Evolutionary conservation across 2,113 vertebrate species (phyloP).

Genomic region (Pollimyrus isidori): DNA sequence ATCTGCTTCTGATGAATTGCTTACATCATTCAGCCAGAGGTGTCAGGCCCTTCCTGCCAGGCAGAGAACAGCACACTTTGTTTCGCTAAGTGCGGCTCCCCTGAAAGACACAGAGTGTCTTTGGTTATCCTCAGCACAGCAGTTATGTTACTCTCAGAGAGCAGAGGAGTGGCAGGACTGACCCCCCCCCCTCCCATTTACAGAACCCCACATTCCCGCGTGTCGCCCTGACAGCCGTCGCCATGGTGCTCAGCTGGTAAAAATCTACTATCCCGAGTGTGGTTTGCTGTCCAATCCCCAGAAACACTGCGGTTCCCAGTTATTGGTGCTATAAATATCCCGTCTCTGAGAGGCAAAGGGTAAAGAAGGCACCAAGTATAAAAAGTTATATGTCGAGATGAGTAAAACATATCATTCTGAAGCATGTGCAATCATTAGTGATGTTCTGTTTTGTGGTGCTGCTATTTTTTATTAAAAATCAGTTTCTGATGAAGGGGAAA

Average conservation of each 20-base stretch:
- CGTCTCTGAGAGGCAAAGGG: not conserved
- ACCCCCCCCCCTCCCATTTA: conserved; percentile 21
- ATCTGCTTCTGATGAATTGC: conserved; percentile 12
- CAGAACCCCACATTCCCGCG: not conserved
- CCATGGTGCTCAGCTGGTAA: not conserved
- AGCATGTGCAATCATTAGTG: not conserved
- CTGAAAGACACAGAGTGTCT: not conserved
- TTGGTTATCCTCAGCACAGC: not conserved
- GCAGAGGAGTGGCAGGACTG: not conserved
- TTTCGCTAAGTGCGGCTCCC: not conserved
- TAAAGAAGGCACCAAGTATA: not conserved
- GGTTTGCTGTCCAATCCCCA: not conserved
- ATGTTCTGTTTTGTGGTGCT: not conserved
- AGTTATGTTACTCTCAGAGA: not conserved
- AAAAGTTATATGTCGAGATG: not conserved
- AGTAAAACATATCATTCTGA: not conserved
- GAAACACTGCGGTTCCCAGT: not conserved
- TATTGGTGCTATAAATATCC: not conserved
- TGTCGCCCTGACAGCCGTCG: not conserved
- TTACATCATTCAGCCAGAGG: not conserved
- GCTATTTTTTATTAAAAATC: not conserved
- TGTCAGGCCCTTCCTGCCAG: not conserved
- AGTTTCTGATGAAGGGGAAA: not conserved
- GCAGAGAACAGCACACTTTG: not conserved
- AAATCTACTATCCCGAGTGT: not conserved